Evolutionary conservation across 1,140 invertebrate species (phyloP).

Genomic region (Aphaenogaster rudis): DNA sequence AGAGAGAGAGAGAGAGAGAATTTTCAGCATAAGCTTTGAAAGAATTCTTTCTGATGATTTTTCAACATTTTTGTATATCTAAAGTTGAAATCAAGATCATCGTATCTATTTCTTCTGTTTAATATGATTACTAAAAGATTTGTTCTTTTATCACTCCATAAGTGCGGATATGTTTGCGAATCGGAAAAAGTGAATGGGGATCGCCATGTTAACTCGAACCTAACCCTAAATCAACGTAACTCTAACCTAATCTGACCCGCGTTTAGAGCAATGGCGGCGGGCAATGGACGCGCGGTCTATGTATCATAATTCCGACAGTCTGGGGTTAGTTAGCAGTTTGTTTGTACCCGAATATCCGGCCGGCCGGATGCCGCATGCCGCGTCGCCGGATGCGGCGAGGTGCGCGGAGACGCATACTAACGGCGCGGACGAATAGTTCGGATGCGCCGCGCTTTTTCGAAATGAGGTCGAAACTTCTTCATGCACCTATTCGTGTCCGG

Average conservation of each 20-base stretch:
- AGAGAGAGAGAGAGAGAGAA: not conserved
- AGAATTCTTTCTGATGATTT: not conserved
- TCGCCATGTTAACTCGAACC: not conserved
- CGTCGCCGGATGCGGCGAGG: slow-evolving; percentile 47
- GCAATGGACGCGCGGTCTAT: slow-evolving; percentile 29
- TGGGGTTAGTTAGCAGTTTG: slow-evolving; percentile 60
- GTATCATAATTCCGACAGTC: slow-evolving; percentile 58
- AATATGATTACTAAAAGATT: not conserved
- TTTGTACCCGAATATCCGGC: slow-evolving; percentile 54
- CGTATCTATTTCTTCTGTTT: not conserved
- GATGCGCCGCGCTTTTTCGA: slow-evolving; percentile 32
- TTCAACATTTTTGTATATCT: not conserved
- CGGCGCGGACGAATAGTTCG: slow-evolving; percentile 40
- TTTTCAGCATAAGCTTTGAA: not conserved
- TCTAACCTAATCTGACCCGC: not conserved
- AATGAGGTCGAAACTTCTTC: slow-evolving; percentile 8
- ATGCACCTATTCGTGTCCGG: not conserved
- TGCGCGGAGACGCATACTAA: slow-evolving; percentile 44
- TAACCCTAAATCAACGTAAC: not conserved
- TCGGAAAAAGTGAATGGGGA: not conserved
- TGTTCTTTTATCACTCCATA: too few relatives aligned
- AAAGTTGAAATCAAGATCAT: not conserved
- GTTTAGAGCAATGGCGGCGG: slow-evolving; percentile 29
- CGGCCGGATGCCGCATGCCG: slow-evolving; percentile 53
- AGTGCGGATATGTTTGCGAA: not conserved